These are phyloP conservation scores for Grus americana DNA, from an alignment of 2,113 vertebrate species.

Conservation along the genomic window DNA sequence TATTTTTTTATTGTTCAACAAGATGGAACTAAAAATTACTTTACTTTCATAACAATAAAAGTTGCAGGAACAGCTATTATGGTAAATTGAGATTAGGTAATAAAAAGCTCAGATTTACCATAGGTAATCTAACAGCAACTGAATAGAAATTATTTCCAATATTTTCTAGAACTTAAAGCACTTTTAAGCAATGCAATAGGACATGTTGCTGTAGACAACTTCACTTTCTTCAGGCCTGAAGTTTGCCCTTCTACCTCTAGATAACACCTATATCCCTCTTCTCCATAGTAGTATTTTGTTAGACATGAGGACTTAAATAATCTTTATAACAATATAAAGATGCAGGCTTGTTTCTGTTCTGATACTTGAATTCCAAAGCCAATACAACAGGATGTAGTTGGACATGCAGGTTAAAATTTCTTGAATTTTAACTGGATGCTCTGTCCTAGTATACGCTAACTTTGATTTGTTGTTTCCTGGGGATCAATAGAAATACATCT, in stretches of 20 bases:
- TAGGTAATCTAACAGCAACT: neutral
- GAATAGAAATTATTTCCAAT: no score
- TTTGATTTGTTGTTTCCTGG: neutral
- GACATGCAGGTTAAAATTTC: neutral
- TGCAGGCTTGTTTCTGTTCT: neutral
- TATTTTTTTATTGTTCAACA: neutral
- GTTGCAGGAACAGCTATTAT: neutral
- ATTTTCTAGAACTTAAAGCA: neutral
- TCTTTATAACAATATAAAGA: neutral
- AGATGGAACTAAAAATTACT: neutral
- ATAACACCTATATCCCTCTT: neutral
- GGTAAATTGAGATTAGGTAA: neutral
- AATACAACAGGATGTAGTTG: neutral
- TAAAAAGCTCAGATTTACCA: neutral
- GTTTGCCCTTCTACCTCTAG: neutral
- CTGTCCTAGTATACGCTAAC: neutral
- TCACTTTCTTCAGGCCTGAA: neutral
- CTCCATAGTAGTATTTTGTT: fast-evolving
- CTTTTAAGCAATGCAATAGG: neutral
- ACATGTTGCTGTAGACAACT: neutral
- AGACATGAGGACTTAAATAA: neutral
- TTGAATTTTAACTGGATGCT: neutral
- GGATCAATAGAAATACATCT: neutral
- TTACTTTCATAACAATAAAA: neutral
- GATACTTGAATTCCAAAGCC: neutral